These are phyloP conservation scores for Heteronetta atricapilla DNA, from an alignment of 2,113 vertebrate genomes.

Conservation along the genomic window DNA sequence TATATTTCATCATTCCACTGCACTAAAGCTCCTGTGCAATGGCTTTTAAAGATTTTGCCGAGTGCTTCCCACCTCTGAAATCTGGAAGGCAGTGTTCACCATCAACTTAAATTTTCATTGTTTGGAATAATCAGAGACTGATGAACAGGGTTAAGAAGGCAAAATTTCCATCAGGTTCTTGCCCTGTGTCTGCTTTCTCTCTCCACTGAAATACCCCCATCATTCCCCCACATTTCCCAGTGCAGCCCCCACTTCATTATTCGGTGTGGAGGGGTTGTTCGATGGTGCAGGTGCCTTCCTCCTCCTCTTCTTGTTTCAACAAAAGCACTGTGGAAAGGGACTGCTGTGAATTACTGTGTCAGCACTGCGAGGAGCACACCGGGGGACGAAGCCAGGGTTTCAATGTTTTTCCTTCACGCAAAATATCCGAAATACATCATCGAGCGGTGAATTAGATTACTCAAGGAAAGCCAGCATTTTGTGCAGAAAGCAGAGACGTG, in stretches of 20 bases:
- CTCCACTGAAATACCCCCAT: background rate
- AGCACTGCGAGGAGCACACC: background rate
- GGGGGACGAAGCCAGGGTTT: background rate
- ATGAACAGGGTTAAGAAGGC: background rate
- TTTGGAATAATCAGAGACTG: background rate
- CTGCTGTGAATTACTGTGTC: background rate
- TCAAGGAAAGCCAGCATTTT: background rate
- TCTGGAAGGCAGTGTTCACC: background rate
- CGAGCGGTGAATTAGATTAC: background rate
- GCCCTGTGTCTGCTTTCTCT: background rate
- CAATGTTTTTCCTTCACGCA: background rate
- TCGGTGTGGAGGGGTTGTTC: background rate
- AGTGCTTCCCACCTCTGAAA: background rate
- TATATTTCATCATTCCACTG: background rate
- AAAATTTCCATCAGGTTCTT: background rate
- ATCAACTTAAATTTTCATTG: background rate
- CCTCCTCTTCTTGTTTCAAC: background rate
- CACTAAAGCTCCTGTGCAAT: background rate
- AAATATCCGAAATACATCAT: background rate
- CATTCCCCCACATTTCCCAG: fast-evolving
- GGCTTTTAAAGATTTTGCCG: background rate
- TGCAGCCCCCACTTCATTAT: background rate
- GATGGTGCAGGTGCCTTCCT: background rate
- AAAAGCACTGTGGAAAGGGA: background rate
- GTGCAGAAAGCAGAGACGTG: background rate